A percentile compares a stretch with the other conserved stretches of the same genome.
Conservation (phyloP, 1,140 invertebrate species). For the Zaprionus tsacasi region DNA sequence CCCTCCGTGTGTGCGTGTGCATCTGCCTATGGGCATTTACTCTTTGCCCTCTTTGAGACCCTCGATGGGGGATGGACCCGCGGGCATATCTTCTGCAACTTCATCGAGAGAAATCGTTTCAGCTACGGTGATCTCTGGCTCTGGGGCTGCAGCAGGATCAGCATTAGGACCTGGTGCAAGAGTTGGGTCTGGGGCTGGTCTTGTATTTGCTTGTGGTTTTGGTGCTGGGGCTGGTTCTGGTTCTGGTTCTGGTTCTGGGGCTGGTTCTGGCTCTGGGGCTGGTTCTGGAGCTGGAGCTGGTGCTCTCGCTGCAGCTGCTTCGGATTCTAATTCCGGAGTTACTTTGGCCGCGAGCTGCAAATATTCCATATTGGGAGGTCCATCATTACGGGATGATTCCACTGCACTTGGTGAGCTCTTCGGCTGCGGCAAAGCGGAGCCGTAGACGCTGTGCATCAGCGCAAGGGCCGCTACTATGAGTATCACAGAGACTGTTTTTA, state of each 20-base stretch:
- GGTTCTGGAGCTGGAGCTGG: not conserved
- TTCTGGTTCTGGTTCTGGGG: not conserved
- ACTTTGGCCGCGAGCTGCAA: no score
- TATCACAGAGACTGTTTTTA: conserved; percentile 51
- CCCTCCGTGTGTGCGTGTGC: conserved; percentile 7
- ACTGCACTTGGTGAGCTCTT: not conserved
- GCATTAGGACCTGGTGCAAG: not conserved
- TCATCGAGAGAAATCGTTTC: conserved; percentile 1
- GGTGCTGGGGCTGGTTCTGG: not conserved
- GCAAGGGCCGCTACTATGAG: conserved; percentile 56
- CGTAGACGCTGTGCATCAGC: conserved; percentile 53
- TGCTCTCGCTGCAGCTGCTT: not conserved
- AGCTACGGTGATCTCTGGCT: not conserved
- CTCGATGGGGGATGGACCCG: conserved; percentile 9
- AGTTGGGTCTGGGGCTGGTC: not conserved
- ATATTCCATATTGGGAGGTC: no score
- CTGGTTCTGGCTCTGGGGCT: not conserved
- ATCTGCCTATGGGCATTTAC: conserved; percentile 34
- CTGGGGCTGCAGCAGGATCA: not conserved
- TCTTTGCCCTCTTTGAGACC: not conserved
- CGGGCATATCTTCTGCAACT: not conserved
- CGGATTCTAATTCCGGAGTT: conserved; percentile 2
- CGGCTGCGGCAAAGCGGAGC: conserved; percentile 6
- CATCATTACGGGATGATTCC: no score
- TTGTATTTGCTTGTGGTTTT: not conserved